These are phyloP conservation scores for Thymelicus acteon DNA, from an alignment of 2,888 invertebrate genomes.

Conservation along the genomic window DNA sequence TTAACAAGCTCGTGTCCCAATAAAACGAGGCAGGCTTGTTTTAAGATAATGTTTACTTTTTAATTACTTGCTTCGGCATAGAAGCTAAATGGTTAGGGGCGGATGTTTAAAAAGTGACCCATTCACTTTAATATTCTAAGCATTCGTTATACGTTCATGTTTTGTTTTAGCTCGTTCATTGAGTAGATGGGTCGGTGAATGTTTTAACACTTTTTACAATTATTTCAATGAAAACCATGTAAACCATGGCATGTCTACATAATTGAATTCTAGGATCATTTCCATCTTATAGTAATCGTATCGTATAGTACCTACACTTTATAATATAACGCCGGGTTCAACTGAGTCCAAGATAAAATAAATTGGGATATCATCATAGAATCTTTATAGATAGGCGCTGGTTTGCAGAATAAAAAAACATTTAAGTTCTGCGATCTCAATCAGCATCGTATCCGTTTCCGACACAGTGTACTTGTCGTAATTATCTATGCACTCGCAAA, in stretches of 20 bases:
- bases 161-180: too few relatives aligned
- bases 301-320: not conserved
- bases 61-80: constrained; percentile 22
- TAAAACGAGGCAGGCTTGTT: constrained; percentile 27
- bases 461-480: constrained; percentile 21
- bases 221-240: too few relatives aligned
- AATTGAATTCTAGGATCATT: too few relatives aligned
- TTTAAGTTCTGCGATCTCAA: constrained; percentile 12
- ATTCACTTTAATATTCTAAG: constrained; percentile 1
- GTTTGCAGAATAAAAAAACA: constrained; percentile 9
- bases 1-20: constrained; percentile 4
- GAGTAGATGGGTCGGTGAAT: too few relatives aligned
- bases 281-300: not conserved
- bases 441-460: constrained; percentile 17
- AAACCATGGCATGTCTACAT: too few relatives aligned
- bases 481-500: constrained; percentile 22
- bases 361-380: constrained; percentile 13
- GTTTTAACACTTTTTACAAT: too few relatives aligned
- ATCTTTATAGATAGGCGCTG: constrained; percentile 17
- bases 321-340: not conserved
- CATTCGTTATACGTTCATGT: not conserved
- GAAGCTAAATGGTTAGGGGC: constrained; percentile 53
- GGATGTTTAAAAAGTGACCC: constrained; percentile 48
- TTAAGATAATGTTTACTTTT: constrained; percentile 25
- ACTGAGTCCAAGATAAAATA: constrained; percentile 1